Evolutionary conservation across 2,888 invertebrate species (phyloP).

Genomic region (Morpho deidamia): DNA sequence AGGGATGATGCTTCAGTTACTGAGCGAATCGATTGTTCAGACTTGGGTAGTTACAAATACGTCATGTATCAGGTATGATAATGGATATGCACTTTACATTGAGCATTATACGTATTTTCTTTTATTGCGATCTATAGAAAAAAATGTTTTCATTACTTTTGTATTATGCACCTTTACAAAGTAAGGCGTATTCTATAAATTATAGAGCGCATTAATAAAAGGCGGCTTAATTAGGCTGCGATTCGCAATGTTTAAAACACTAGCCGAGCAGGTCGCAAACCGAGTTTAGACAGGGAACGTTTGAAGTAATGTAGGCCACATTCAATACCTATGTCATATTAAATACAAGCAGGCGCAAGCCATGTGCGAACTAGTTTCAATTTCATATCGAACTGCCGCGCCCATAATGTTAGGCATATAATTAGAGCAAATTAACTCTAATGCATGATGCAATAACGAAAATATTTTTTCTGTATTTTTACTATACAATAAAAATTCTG

Average conservation of each 20-base stretch:
- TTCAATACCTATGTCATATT: slow-evolving; percentile 16
- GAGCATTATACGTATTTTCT: too few species aligned
- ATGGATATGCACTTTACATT: too few species aligned
- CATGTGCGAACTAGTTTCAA: slow-evolving; percentile 39
- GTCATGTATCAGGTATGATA: too few species aligned
- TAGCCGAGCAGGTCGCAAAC: slow-evolving; percentile 2
- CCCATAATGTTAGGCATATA: slow-evolving; percentile 35
- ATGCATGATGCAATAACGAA: slow-evolving; percentile 3
- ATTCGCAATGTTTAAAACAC: neutral
- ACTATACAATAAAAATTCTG: too few species aligned
- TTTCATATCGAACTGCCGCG: slow-evolving; percentile 62
- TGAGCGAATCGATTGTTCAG: too few species aligned
- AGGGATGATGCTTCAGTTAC: too few species aligned
- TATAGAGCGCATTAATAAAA: neutral
- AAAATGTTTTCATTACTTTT: too few species aligned
- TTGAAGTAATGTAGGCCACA: slow-evolving; percentile 53
- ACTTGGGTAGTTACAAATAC: too few species aligned
- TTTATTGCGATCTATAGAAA: too few species aligned
- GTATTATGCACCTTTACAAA: too few species aligned
- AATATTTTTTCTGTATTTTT: neutral
- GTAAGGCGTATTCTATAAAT: too few species aligned
- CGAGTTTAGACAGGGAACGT: slow-evolving; percentile 9
- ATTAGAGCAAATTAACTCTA: slow-evolving; percentile 16
- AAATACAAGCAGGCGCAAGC: slow-evolving; percentile 6
- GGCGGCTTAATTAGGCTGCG: neutral